phyloP scores from a whole-genome alignment of 64 coral and sea anemone species.

The Montipora capricornis region DNA sequence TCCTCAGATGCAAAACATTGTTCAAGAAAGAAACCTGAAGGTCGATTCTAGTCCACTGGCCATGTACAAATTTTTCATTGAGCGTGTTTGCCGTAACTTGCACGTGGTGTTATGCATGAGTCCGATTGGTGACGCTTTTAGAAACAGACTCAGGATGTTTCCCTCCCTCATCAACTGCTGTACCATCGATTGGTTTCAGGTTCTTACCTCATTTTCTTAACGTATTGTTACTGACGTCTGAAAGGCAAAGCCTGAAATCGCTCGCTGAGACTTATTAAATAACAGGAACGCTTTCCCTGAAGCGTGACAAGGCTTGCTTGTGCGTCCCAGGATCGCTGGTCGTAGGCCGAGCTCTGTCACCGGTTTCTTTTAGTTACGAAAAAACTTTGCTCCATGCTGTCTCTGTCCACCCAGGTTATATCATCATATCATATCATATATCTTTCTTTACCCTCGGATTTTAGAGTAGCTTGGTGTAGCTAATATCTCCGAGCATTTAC shows the following conservation, averaged over 20 bases:
- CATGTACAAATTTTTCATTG: conserved; percentile 98
- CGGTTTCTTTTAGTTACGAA: no score
- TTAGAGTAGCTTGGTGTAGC: no score
- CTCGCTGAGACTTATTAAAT: no score
- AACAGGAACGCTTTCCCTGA: neutral
- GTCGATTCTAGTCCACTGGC: conserved; percentile 95
- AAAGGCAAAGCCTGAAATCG: neutral
- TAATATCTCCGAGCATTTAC: no score
- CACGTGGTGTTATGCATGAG: conserved; percentile 97
- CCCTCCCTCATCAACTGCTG: conserved; percentile 98
- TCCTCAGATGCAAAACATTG: conserved; percentile 89
- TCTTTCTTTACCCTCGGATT: no score
- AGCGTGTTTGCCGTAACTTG: conserved; percentile 88
- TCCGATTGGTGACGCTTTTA: conserved; percentile 96
- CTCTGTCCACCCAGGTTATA: no score
- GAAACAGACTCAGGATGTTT: conserved; percentile 95
- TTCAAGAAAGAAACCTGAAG: conserved; percentile 93
- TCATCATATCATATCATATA: no score
- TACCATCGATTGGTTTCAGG: conserved; percentile 99
- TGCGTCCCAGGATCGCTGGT: no score
- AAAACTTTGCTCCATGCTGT: no score
- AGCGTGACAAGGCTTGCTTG: neutral
- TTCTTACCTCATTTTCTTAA: neutral
- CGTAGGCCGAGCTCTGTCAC: no score
- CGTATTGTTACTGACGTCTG: neutral